Evolutionary conservation across 2,888 invertebrate genomes (phyloP), one percentile per base, ranked within the genome.

Genomic region (Horisme vitalbata): DNA sequence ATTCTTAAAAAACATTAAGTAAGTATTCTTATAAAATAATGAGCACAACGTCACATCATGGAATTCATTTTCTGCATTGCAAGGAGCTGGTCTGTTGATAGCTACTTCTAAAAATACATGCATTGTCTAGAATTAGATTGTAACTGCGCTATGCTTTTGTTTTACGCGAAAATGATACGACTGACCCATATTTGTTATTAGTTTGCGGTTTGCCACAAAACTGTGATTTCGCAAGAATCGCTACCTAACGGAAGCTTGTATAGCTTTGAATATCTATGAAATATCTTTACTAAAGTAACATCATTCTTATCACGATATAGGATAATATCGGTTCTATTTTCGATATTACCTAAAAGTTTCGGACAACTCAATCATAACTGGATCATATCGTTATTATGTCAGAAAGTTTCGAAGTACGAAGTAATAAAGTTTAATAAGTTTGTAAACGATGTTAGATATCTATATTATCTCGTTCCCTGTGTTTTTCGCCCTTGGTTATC

Each of bases 171-270:
- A 59, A 57, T 56, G 60, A 67, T 61, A 65, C 57, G 36, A 18
- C 26, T 59, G 66, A 59, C 65, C 65, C 45, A 62, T 59, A 59
- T 61, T 35, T 45, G 48, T 60, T 60, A 59, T 61, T 55, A 62
- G 59, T 56, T 54, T 44, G 52, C 36, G 57, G 56, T 45, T 32
- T 39, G 33, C 57, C 59, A 43, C 57, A 46, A 43, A 52, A 54
- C 37, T 24, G 33, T 41, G 34, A 54, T 59, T 55, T 55, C 44
- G 43, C 37, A 51, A 47, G 38, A 43, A 34, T 33, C 2, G 30
- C n/a, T n/a, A n/a, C n/a, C n/a, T n/a, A n/a, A n/a, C n/a, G n/a
- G n/a, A n/a, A n/a, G n/a, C n/a, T n/a, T n/a, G n/a, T n/a, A n/a
- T n/a, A n/a, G n/a, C n/a, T n/a, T n/a, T n/a, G n/a, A n/a, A n/a